These are phyloP conservation scores for Helogale parvula DNA, from an alignment of 2,113 vertebrate genomes.

Conservation along the genomic window DNA sequence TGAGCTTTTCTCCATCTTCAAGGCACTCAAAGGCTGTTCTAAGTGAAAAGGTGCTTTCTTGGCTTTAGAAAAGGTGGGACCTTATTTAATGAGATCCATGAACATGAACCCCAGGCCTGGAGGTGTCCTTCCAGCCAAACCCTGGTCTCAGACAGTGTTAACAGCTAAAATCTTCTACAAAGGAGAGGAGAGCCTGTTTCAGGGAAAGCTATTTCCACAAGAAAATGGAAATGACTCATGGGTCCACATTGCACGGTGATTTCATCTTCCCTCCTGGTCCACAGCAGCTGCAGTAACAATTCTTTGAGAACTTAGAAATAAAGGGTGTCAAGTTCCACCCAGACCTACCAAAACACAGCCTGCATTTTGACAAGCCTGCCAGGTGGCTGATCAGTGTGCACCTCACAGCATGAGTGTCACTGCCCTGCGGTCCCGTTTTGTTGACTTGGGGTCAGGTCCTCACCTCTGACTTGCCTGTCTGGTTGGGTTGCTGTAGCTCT, in stretches of 20 bases:
- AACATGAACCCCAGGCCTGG: not conserved
- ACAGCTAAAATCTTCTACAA: not conserved
- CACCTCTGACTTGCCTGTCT: not conserved
- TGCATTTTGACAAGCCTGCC: not conserved
- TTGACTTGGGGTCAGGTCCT: not conserved
- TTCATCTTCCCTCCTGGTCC: not conserved
- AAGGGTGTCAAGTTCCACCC: not conserved
- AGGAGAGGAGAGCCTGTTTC: not conserved
- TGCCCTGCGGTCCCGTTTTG: fast-evolving
- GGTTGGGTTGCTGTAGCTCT: not conserved
- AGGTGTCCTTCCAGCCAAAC: not conserved
- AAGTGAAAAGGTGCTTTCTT: not conserved
- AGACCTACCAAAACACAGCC: not conserved
- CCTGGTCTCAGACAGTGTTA: not conserved
- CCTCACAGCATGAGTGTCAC: no score
- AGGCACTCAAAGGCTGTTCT: not conserved
- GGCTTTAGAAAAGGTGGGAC: no score
- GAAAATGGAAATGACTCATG: not conserved
- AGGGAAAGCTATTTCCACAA: not conserved
- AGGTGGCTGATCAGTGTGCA: not conserved
- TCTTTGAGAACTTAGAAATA: fast-evolving
- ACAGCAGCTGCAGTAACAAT: no score
- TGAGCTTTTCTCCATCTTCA: not conserved
- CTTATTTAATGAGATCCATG: not conserved
- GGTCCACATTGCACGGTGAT: fast-evolving